Conservation (phyloP, 2,888 invertebrate genomes). For the Sturmia bella region DNA sequence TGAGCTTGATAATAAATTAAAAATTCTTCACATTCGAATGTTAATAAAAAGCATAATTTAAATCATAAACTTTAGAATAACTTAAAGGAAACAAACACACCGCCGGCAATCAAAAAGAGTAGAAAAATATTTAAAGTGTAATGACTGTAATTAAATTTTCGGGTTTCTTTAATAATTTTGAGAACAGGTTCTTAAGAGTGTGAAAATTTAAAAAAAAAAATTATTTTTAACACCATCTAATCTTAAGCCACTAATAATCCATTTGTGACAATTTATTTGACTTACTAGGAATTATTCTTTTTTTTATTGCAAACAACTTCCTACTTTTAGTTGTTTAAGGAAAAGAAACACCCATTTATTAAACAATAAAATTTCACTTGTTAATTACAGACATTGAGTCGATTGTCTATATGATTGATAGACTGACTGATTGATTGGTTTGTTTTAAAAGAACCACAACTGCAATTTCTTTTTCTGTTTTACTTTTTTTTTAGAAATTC, state of each 20-base stretch:
- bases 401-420: conserved; percentile 32
- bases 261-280: background rate
- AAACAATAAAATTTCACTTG: conserved; percentile 53
- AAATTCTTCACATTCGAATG: no score
- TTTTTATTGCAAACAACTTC: background rate
- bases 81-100: no score
- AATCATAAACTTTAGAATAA: no score
- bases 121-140: conserved; percentile 2
- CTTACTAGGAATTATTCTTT: no score
- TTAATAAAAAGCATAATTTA: no score
- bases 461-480: conserved; percentile 44
- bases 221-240: no score
- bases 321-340: background rate
- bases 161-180: background rate
- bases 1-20: no score
- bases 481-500: background rate
- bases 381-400: conserved; percentile 33
- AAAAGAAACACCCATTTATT: background rate
- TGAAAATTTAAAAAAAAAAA: no score
- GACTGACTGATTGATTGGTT: conserved; percentile 42
- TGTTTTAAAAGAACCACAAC: conserved; percentile 21
- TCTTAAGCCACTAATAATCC: background rate
- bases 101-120: background rate
- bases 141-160: conserved; percentile 23
- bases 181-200: conserved; percentile 1